Conservation (phyloP, 1,140 invertebrate genomes). For the Mya arenaria region DNA sequence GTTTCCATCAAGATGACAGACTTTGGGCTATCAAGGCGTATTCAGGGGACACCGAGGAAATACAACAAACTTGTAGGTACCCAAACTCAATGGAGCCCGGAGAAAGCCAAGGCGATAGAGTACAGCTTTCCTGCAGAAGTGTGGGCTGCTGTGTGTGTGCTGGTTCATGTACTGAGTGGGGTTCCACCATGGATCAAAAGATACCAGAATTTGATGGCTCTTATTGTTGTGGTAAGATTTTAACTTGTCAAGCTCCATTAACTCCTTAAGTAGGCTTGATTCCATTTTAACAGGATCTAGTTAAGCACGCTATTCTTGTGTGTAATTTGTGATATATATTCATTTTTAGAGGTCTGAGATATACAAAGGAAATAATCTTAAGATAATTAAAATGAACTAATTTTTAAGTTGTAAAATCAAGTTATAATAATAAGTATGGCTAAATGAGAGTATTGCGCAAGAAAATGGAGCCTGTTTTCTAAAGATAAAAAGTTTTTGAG, state of each 20-base stretch:
- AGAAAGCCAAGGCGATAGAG: slow-evolving; percentile 72
- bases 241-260: too few relatives aligned
- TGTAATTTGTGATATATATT: too few relatives aligned
- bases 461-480: neutral
- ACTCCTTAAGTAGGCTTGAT: too few relatives aligned
- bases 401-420: too few relatives aligned
- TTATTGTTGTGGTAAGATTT: slow-evolving; percentile 72
- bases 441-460: too few relatives aligned
- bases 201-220: slow-evolving; percentile 55
- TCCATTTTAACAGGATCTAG: too few relatives aligned
- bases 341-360: too few relatives aligned
- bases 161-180: slow-evolving; percentile 75
- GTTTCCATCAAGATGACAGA: slow-evolving; percentile 67
- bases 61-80: slow-evolving; percentile 64
- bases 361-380: too few relatives aligned
- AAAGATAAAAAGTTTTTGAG: neutral
- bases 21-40: slow-evolving; percentile 70
- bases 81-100: slow-evolving; percentile 75
- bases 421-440: too few relatives aligned
- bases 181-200: slow-evolving; percentile 71
- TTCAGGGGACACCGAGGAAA: slow-evolving; percentile 41
- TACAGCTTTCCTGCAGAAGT: slow-evolving; percentile 75
- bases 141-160: slow-evolving; percentile 74
- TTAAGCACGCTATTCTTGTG: too few relatives aligned
- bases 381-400: too few relatives aligned